Conservation (phyloP, 2,888 invertebrate species). For the Pegoplata infirma region DNA sequence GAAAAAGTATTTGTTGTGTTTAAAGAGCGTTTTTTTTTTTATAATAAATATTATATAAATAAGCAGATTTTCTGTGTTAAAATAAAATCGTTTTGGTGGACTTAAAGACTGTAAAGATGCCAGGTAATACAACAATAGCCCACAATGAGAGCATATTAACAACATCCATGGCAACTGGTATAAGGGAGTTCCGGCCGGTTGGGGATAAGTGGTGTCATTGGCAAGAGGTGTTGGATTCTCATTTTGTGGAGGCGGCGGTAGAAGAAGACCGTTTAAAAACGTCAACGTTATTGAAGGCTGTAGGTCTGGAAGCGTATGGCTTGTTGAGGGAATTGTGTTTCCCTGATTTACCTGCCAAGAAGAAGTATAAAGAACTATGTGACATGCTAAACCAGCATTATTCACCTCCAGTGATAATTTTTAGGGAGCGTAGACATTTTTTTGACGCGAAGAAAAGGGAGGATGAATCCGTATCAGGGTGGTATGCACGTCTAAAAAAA, state of each 20-base stretch:
- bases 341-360: conserved; percentile 42
- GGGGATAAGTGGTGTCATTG: conserved; percentile 19
- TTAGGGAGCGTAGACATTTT: too few relatives aligned
- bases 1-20: too few relatives aligned
- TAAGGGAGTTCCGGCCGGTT: conserved; percentile 10
- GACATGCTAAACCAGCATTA: conserved; percentile 33
- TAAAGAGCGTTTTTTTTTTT: conserved; percentile 2
- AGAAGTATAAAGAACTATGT: conserved; percentile 36
- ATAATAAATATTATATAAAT: conserved; percentile 33
- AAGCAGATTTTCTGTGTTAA: conserved; percentile 22
- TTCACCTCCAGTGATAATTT: conserved; percentile 46
- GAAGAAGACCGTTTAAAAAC: conserved; percentile 51
- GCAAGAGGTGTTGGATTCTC: too few relatives aligned
- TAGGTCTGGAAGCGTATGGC: conserved; percentile 56
- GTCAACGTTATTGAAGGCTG: conserved; percentile 47
- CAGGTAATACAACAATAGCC: conserved; percentile 19
- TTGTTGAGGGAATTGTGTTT: conserved; percentile 51
- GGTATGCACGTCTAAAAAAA: conserved; percentile 38
- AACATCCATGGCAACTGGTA: conserved; percentile 1
- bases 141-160: conserved; percentile 9
- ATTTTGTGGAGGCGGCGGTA: conserved; percentile 30
- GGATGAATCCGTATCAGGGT: not conserved
- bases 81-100: conserved; percentile 8
- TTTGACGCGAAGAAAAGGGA: conserved; percentile 38
- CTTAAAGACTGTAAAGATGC: conserved; percentile 12